Conservation (phyloP, 2,888 invertebrate genomes). For the Tridacna crocea region DNA sequence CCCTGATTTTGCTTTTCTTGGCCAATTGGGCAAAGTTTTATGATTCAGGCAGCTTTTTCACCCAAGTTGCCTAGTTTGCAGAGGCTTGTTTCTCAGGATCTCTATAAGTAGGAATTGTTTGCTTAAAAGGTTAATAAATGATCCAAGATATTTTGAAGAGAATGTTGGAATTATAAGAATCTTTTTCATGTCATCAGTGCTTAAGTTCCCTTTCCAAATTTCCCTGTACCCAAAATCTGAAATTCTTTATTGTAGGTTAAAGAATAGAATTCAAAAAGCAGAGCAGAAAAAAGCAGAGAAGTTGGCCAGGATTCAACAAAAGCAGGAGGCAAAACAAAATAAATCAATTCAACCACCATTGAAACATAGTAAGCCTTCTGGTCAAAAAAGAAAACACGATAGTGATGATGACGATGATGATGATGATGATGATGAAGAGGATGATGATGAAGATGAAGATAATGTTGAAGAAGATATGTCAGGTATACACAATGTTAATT, state of each 20-base stretch:
- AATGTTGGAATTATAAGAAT: too few relatives aligned
- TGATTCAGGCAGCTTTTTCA: not conserved
- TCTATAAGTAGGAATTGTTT: not conserved
- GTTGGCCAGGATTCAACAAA: slow-evolving; percentile 38
- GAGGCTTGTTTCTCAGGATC: not conserved
- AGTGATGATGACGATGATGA: slow-evolving; percentile 1
- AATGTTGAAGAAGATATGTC: not conserved
- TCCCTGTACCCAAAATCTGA: too few relatives aligned
- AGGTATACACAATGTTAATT: not conserved
- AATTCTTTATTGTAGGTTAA: slow-evolving; percentile 34
- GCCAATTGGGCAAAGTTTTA: too few relatives aligned
- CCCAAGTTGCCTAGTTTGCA: not conserved
- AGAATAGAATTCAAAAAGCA: slow-evolving; percentile 46
- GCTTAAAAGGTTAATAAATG: not conserved
- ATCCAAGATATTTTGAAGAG: not conserved
- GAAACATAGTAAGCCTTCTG: not conserved
- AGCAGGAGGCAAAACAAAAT: slow-evolving; percentile 27
- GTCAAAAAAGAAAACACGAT: slow-evolving; percentile 17
- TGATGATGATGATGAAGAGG: not conserved
- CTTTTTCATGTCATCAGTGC: too few relatives aligned
- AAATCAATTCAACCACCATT: not conserved
- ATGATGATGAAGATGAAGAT: slow-evolving; percentile 5
- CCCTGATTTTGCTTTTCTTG: too few relatives aligned
- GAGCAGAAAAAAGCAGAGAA: slow-evolving; percentile 41
- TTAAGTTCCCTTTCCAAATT: too few relatives aligned